Conservation (phyloP, 2,113 vertebrate genomes). For the Rhagologus leucostigma region DNA sequence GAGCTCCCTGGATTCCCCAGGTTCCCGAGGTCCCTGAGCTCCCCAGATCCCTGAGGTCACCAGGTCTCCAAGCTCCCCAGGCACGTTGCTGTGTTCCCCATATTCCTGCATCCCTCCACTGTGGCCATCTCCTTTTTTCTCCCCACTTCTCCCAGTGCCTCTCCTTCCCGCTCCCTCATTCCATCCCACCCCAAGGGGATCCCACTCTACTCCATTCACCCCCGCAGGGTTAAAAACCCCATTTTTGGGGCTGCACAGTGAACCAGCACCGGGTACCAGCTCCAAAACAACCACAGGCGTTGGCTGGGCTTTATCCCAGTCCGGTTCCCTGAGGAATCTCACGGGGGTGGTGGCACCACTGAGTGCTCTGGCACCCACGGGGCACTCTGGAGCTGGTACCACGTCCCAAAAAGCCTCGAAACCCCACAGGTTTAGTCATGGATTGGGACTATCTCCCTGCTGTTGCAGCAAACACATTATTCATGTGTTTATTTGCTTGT, state of each 20-base stretch:
- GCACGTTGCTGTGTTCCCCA: accelerated
- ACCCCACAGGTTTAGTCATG: background rate
- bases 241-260: background rate
- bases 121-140: background rate
- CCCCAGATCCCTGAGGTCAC: too few relatives aligned
- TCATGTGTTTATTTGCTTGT: background rate
- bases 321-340: accelerated
- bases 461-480: background rate
- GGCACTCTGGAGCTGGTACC: background rate
- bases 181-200: background rate
- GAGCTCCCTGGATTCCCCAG: background rate
- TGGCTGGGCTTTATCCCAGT: background rate
- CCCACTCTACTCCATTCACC: background rate
- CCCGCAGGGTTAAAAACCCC: background rate
- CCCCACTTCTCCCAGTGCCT: background rate
- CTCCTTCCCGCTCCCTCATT: background rate
- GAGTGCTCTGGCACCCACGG: background rate
- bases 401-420: background rate
- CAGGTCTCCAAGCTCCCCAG: background rate
- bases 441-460: background rate
- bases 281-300: background rate
- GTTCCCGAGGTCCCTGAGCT: background rate
- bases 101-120: accelerated
- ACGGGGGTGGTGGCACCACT: background rate
- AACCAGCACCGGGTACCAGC: background rate